Evolutionary conservation across 2,113 vertebrate species (phyloP).

Genomic region (Dasyprocta punctata): DNA sequence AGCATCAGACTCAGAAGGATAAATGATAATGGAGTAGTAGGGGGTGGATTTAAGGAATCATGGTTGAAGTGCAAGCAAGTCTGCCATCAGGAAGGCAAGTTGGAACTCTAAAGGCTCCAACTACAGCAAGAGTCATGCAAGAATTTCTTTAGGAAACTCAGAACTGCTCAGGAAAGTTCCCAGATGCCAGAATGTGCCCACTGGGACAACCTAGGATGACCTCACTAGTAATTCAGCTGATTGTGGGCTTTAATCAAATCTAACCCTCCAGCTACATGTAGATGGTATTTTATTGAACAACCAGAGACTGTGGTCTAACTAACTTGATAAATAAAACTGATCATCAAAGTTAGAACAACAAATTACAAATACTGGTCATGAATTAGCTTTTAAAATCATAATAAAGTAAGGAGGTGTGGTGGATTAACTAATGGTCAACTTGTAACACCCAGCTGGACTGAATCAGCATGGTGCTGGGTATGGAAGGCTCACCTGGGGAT

Average conservation of each 20-base stretch:
- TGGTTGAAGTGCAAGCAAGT: fast-evolving
- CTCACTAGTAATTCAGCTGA: neutral
- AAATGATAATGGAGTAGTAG: too few relatives aligned
- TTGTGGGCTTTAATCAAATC: neutral
- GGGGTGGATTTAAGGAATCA: fast-evolving
- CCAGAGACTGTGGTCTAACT: neutral
- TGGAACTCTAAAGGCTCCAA: neutral
- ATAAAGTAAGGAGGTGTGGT: neutral
- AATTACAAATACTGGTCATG: neutral
- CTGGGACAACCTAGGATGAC: neutral
- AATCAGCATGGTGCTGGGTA: neutral
- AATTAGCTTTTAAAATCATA: neutral
- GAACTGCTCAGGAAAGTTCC: neutral
- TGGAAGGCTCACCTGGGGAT: neutral
- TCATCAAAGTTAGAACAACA: neutral
- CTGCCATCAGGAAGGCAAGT: fast-evolving
- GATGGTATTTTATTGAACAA: neutral
- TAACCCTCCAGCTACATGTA: neutral
- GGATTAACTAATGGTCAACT: neutral
- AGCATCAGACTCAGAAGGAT: neutral
- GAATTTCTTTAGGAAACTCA: neutral
- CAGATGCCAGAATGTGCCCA: neutral
- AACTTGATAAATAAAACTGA: neutral
- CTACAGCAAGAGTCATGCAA: neutral
- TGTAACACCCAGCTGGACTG: neutral